Evolutionary conservation across 2,888 invertebrate species (phyloP), one percentile per base, ranked within the genome.

Genomic region (Ypsolopha sequella): DNA sequence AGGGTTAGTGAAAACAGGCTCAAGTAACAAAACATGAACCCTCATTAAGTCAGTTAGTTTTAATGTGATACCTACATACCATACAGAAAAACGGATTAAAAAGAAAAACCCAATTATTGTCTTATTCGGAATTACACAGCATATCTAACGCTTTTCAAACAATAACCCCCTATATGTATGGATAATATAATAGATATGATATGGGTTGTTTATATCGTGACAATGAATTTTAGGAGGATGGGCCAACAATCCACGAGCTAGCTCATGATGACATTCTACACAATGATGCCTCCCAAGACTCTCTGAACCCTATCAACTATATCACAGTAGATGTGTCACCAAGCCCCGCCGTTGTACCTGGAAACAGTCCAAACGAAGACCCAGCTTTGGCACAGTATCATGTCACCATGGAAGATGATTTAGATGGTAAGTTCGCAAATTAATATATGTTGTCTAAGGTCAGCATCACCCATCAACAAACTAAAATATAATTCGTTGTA

Each of bases 191-290:
- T 13, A 13, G 13, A 43, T 13, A 7, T 43, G 14, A 43, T 46
- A n/a, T n/a, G n/a, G n/a, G 48, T 54, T 50, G 55, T 57, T 51
- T n/a, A 46, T 48, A 54, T 50, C 11, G 35, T 52, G 48, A 34
- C 38, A 38, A 38, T 38, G 1, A 33, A 52, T 52, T 52, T 14
- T 58, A 87, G 85, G 86, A 86, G 66, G 87, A 84, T 65, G 87
- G 87, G 6, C 87, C 87, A 11, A 87, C 84, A 38, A 87, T 87
- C 51, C 86, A 87, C 69, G 87, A 87, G 61, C 62, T 87, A 53
- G 80, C 74, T 36, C 86, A 87, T 63, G 86, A 86, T 63, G 87
- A 82, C 56, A 68, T 75, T 11, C 54, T 78, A 52, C 78, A 76
- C 36, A 74, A 60, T 65, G 80, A 85, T 13, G 57, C 62, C 6